A percentile compares a stretch with the other conserved stretches of the same genome.
phyloP scores from a whole-genome alignment of 1,140 invertebrate genomes.

The Macrobrachium nipponense region DNA sequence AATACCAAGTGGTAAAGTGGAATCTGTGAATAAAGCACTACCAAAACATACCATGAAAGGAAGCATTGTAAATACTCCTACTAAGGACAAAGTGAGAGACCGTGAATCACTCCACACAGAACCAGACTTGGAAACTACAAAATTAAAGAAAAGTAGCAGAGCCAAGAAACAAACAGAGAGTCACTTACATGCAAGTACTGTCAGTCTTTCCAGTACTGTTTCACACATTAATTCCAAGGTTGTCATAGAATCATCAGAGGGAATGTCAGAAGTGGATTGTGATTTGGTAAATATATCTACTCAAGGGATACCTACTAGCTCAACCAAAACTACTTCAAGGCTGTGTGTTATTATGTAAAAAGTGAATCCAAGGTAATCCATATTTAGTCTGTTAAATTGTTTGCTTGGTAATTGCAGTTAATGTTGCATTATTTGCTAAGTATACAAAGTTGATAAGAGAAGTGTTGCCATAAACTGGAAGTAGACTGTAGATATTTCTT shows the following conservation, averaged over 20 bases:
- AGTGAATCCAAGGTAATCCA: not conserved
- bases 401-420: too few species aligned
- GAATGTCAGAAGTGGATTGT: constrained; percentile 34
- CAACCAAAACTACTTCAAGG: constrained; percentile 32
- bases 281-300: constrained; percentile 28
- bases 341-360: constrained; percentile 45
- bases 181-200: constrained; percentile 18
- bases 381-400: too few species aligned
- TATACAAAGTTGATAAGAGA: too few species aligned
- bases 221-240: constrained; percentile 24
- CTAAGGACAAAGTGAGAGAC: not conserved
- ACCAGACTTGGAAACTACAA: not conserved
- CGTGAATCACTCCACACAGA: not conserved
- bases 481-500: too few species aligned
- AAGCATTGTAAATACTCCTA: constrained; percentile 6
- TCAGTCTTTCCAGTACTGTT: not conserved
- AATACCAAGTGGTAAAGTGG: constrained; percentile 19
- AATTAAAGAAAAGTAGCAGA: not conserved
- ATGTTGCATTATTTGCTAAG: too few species aligned
- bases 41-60: constrained; percentile 23
- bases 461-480: too few species aligned
- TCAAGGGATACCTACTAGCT: constrained; percentile 7
- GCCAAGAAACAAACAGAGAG: not conserved
- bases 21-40: constrained; percentile 39
- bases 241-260: constrained; percentile 10